phyloP scores from a whole-genome alignment of 1,140 invertebrate species.

The Euura saliciscinereae region DNA sequence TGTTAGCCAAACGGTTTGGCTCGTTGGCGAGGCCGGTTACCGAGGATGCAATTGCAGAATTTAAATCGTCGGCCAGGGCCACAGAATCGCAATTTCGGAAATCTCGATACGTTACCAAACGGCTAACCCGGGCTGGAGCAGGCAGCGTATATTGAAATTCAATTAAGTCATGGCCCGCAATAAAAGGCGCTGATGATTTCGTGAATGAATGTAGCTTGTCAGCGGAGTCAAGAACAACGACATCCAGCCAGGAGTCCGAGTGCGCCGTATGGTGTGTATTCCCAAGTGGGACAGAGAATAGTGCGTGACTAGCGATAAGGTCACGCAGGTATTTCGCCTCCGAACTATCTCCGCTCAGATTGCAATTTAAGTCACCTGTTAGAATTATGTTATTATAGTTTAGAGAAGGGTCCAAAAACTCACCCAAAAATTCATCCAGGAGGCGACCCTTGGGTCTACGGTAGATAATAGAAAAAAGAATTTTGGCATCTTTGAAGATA shows the following conservation, averaged over 20 bases:
- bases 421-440: too few relatives aligned
- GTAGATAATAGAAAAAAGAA: not conserved
- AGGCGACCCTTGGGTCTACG: too few relatives aligned
- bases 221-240: not conserved
- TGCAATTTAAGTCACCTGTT: too few relatives aligned
- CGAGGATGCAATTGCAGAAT: too few relatives aligned
- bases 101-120: not conserved
- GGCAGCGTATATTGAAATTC: not conserved
- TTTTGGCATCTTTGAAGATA: not conserved
- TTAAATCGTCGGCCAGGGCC: too few relatives aligned
- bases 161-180: conserved; percentile 2
- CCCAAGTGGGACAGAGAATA: not conserved
- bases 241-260: conserved; percentile 8
- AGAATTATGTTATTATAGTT: too few relatives aligned
- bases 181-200: conserved; percentile 9
- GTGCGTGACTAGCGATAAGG: not conserved
- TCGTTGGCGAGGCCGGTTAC: too few relatives aligned
- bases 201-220: not conserved
- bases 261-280: not conserved
- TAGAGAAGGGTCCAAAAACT: too few relatives aligned
- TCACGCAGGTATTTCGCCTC: not conserved
- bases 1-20: too few relatives aligned
- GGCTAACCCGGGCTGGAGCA: not conserved
- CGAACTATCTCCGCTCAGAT: too few relatives aligned
- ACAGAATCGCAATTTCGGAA: conserved; percentile 3